Evolutionary conservation across 1,140 invertebrate genomes (phyloP).

Genomic region (Drosophila sechellia): DNA sequence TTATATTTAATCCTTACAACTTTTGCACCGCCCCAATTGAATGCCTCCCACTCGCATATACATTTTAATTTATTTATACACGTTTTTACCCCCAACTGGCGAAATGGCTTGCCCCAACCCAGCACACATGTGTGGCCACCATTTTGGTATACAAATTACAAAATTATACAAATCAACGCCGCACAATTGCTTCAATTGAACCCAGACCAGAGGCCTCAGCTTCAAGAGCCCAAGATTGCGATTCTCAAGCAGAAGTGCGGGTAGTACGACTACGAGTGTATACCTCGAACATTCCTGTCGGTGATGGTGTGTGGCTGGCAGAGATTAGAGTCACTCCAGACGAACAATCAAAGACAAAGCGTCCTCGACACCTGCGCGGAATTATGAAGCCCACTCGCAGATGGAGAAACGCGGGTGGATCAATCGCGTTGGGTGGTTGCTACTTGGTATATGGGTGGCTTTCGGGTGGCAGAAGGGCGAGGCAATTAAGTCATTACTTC

Average conservation of each 20-base stretch:
- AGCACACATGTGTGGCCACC: conserved; percentile 72
- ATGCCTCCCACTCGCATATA: conserved; percentile 15
- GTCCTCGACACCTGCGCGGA: conserved; percentile 71
- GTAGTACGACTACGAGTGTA: not conserved
- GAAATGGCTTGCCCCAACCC: conserved; percentile 56
- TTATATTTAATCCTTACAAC: not conserved
- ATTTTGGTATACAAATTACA: conserved; percentile 80
- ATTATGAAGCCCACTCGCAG: conserved; percentile 70
- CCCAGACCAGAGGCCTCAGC: conserved; percentile 35
- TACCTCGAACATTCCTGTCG: conserved; percentile 3
- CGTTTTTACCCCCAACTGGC: conserved; percentile 42
- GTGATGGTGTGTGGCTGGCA: conserved; percentile 63
- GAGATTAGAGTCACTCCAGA: conserved; percentile 75
- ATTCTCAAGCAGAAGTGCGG: not conserved
- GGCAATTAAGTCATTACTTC: conserved; percentile 82
- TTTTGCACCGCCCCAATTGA: conserved; percentile 16
- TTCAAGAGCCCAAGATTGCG: conserved; percentile 42
- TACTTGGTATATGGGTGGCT: not conserved
- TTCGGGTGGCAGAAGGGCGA: conserved; percentile 25
- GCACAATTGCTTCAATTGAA: conserved; percentile 82
- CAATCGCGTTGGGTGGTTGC: conserved; percentile 8
- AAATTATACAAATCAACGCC: conserved; percentile 83
- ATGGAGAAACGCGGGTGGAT: conserved; percentile 34
- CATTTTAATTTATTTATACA: conserved; percentile 81
- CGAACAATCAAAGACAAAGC: conserved; percentile 77